A percentile compares a stretch with the other conserved stretches of the same genome.
phyloP scores from a whole-genome alignment of 2,797 vertebrate genomes.

The Lagorchestes hirsutus region DNA sequence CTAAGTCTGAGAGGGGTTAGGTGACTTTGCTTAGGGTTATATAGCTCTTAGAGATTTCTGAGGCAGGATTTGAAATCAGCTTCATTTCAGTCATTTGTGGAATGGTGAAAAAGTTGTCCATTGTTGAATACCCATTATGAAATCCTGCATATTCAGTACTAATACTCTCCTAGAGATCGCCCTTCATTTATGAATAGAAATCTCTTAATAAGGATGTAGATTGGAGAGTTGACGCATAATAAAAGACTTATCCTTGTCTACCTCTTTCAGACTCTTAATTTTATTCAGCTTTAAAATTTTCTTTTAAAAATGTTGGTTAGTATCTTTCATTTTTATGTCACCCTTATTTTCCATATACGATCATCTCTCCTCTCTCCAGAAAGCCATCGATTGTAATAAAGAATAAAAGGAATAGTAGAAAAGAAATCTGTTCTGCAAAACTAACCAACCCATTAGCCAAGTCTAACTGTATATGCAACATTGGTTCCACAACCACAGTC shows the following conservation, averaged over 20 bases:
- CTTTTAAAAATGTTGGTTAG: background rate
- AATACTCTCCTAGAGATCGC: background rate
- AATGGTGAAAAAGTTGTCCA: background rate
- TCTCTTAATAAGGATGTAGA: background rate
- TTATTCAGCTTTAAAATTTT: background rate
- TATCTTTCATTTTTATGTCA: background rate
- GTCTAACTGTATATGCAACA: background rate
- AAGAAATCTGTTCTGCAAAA: background rate
- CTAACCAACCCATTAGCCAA: background rate
- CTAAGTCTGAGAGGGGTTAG: background rate
- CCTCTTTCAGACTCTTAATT: background rate
- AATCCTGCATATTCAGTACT: background rate
- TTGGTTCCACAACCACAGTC: background rate
- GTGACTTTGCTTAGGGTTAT: background rate
- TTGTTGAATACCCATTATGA: background rate
- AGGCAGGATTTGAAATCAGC: background rate
- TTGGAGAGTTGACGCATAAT: background rate
- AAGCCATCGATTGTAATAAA: background rate
- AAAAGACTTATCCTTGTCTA: background rate
- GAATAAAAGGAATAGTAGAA: background rate
- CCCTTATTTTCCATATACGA: background rate
- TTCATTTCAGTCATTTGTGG: background rate
- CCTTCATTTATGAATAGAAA: background rate
- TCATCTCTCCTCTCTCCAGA: background rate
- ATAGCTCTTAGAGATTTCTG: background rate